These are phyloP conservation scores for Abscondita cerata DNA, from an alignment of 2,888 invertebrate species.

Conservation along the genomic window DNA sequence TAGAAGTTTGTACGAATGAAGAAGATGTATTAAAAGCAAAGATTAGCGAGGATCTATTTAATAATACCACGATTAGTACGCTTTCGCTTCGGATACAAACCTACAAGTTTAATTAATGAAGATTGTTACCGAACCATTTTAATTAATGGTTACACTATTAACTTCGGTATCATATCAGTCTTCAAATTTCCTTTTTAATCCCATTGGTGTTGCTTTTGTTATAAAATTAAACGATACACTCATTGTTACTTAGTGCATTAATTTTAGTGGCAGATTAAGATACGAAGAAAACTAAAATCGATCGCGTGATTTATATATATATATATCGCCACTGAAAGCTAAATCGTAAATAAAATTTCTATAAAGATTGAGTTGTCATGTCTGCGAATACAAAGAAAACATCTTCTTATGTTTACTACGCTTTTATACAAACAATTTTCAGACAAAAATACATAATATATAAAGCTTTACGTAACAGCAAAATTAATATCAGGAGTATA, in stretches of 20 bases:
- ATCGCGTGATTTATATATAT: no score
- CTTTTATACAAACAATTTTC: no score
- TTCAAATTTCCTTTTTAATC: conserved; percentile 20
- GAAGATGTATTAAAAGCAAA: conserved; percentile 24
- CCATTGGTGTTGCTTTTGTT: conserved; percentile 18
- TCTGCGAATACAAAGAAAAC: no score
- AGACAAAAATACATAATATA: no score
- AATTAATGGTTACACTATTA: conserved; percentile 28
- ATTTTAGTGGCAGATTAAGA: conserved; percentile 16
- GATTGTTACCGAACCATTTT: conserved; percentile 28
- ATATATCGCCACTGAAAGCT: no score
- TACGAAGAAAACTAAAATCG: no score
- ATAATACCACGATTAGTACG: conserved; percentile 26
- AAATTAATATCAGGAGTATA: no score
- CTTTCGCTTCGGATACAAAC: conserved; percentile 22
- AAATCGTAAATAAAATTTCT: no score
- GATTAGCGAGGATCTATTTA: conserved; percentile 29
- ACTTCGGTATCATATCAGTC: conserved; percentile 22
- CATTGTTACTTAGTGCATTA: conserved; percentile 17
- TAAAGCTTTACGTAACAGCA: no score
- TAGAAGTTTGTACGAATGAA: conserved; percentile 27
- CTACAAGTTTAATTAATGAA: conserved; percentile 34
- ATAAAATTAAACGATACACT: conserved; percentile 7
- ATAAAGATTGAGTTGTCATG: no score
- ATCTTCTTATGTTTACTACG: no score